Evolutionary conservation across 2,797 vertebrate species (phyloP).

Genomic region (Macrochelys suwanniensis): DNA sequence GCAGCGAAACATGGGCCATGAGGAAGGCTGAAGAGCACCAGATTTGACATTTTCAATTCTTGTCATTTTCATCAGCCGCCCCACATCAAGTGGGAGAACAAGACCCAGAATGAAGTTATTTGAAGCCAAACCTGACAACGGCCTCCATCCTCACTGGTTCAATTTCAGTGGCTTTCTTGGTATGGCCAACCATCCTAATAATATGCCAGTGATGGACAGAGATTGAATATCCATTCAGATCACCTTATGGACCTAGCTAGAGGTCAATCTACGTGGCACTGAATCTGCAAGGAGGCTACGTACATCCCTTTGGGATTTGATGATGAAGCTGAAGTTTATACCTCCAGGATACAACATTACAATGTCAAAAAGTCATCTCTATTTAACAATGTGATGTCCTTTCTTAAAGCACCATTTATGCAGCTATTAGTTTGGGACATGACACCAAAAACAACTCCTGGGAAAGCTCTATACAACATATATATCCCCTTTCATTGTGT

Average conservation of each 20-base stretch:
- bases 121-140: neutral
- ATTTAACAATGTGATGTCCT: slow-evolving; percentile 33
- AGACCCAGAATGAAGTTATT: neutral
- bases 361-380: slow-evolving; percentile 51
- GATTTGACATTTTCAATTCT: neutral
- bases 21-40: neutral
- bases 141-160: neutral
- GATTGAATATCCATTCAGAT: neutral
- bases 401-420: slow-evolving; percentile 13
- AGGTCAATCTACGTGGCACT: neutral
- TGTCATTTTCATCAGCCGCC: neutral
- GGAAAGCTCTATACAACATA: slow-evolving; percentile 33
- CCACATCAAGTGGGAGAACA: neutral
- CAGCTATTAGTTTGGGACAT: slow-evolving; percentile 38
- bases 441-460: neutral
- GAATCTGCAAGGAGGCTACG: neutral
- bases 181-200: neutral
- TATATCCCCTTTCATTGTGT: neutral
- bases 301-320: neutral
- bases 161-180: neutral
- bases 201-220: neutral
- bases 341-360: slow-evolving; percentile 62
- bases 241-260: neutral
- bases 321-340: slow-evolving; percentile 56
- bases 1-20: neutral